Base-by-base conservation (phyloP, 2,888 invertebrate genomes). In the Sthenelais limicola region DNA sequence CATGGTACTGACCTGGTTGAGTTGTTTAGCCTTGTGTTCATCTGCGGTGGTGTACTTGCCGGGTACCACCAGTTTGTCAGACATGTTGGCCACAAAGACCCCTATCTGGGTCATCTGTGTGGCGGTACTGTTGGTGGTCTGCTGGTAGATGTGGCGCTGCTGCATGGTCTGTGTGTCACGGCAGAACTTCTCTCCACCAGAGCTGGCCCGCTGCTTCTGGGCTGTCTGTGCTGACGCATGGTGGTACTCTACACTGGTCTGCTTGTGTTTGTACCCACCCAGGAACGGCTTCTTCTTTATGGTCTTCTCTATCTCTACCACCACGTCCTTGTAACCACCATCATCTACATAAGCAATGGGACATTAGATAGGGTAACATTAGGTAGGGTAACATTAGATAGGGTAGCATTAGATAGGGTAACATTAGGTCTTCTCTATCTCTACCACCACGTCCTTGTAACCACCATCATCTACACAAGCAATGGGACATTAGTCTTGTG, bases 161-260 rank as follows among this genome's bases (percentile, higher is more conserved):
- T 87, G 81, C 3, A 81, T 80, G 0, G 88, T 88, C 76, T 88
- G 88, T 15, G 88, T 88, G 75, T 88, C 87, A 3, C 88, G 81
- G 74, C 86, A 86, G 78, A 81, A 82, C 49, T 80, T 78, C 54
- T 82, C 82, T 0, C 82, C 76, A n/a, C 75, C 77, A 35, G 84
- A 77, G 3, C 82, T 80, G 0, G 83, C 79, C 49, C 83, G 79
- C 18, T 78, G 82, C 69, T 84, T 85, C 68, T 82, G 85, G 72
- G 91, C 75, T 89, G 96, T 96, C 89, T 96, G 96, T 0, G 94
- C 92, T 76, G 91, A 92, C 2, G 94, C 96, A 88, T 97, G 93
- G 80, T 94, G 92, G 85, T 92, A 96, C 81, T 92, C 91, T 9
- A 90, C 87, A 28, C 92, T 92, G 71, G 92, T 93, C 68, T 90